A percentile compares a stretch with the other conserved stretches of the same genome.
These are phyloP conservation scores for Megalops cyprinoides DNA, from an alignment of 2,797 vertebrate genomes.

Conservation along the genomic window DNA sequence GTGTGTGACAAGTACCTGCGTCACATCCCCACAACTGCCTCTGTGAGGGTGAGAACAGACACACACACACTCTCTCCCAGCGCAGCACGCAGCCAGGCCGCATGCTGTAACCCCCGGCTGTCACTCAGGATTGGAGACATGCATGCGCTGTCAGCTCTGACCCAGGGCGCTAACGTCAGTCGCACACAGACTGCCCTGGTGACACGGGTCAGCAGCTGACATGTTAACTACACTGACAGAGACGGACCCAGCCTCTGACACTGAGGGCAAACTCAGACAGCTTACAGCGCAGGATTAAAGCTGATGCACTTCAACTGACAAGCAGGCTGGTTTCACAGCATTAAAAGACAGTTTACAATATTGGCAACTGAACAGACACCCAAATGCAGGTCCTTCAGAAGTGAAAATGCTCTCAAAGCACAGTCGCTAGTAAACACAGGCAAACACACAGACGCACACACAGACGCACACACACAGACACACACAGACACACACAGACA, in stretches of 20 bases:
- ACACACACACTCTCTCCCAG: neutral
- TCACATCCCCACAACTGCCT: too few relatives aligned
- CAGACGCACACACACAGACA: conserved; percentile 1
- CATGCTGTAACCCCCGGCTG: neutral
- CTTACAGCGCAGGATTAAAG: too few relatives aligned
- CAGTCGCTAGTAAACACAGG: too few relatives aligned
- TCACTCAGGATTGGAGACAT: neutral
- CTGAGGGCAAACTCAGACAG: too few relatives aligned
- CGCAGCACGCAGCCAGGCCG: too few relatives aligned
- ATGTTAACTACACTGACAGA: neutral
- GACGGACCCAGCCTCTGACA: too few relatives aligned
- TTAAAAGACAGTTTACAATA: neutral
- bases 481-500: too few relatives aligned
- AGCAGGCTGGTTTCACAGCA: neutral
- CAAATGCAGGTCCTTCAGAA: too few relatives aligned
- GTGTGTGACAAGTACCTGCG: too few relatives aligned
- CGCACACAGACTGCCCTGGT: neutral
- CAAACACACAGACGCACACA: too few relatives aligned
- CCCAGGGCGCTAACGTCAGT: neutral
- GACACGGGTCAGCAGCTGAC: neutral
- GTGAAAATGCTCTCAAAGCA: too few relatives aligned
- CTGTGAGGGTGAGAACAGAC: neutral
- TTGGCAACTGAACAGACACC: neutral
- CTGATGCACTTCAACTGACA: neutral
- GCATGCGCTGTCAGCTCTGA: too few relatives aligned